These are phyloP conservation scores for Strongylocentrotus purpuratus DNA, from an alignment of 35 echinoderm and acorn worm genomes.

Conservation along the genomic window DNA sequence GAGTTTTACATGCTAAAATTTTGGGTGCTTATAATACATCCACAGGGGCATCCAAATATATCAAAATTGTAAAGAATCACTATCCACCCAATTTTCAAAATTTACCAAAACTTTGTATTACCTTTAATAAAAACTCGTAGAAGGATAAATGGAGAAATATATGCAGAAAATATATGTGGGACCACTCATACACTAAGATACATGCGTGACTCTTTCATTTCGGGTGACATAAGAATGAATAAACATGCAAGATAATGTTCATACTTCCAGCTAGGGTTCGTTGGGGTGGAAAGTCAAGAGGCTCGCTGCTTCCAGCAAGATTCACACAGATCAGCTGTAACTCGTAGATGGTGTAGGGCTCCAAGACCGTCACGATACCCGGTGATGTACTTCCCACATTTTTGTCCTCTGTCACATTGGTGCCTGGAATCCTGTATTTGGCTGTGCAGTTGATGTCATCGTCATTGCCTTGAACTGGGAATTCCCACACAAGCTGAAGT, in stretches of 20 bases:
- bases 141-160: not conserved
- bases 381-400: not conserved
- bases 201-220: not conserved
- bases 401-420: not conserved
- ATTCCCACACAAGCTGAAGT: not conserved
- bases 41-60: too few relatives aligned
- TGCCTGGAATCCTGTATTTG: not conserved
- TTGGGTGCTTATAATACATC: too few relatives aligned
- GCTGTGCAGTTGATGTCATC: not conserved
- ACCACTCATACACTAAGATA: not conserved
- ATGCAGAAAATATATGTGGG: not conserved
- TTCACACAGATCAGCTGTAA: not conserved
- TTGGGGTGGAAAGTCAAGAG: not conserved
- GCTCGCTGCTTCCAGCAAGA: not conserved
- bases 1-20: too few relatives aligned
- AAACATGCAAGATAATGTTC: not conserved
- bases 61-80: too few relatives aligned
- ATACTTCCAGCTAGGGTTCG: not conserved
- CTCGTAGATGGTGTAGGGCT: not conserved
- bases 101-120: too few relatives aligned
- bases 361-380: not conserved
- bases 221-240: not conserved
- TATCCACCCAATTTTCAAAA: too few relatives aligned
- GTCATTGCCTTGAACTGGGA: not conserved
- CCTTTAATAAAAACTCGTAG: not conserved